Base-by-base conservation (phyloP, 2,797 vertebrate genomes). In the Lepidocolaptes lacrymiger region DNA sequence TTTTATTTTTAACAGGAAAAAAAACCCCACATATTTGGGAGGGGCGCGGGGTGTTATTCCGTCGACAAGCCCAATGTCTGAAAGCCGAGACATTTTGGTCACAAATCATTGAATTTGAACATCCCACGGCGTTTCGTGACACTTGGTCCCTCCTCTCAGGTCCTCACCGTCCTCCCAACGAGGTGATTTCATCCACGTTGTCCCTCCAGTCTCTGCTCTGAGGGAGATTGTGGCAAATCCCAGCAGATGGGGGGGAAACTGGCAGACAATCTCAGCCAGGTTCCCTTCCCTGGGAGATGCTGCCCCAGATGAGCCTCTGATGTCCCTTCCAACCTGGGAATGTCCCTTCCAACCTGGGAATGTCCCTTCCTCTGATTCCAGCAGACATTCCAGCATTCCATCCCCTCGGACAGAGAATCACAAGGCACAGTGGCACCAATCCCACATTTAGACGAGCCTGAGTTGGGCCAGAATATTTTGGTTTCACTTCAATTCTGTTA, bases 141-240 rank as follows among this genome's bases (percentile, higher is more conserved):
- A 64, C 39, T 13, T 0, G 3, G 30, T 48, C 2, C 0, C 9
- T 88, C 52, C 36, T 73, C 46, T 43, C 20, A n/a, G n/a, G 1
- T 52, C 3, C 7, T 61, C 0, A 0, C 72, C 76, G 78, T 68
- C 18, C 26, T 82, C 1, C 0, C 54, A 4, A 51, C 46, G 37
- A 54, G 6, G 6, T 0, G 0, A 3, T 55, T 78, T 0, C 0
- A 4, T 41, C 64, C 34, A n/a, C 0, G 10, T 18, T 52, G 51
- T 30, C 27, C 51, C 27, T 52, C 51, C 51, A 14, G 11, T 30
- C 51, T 52, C 51, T 30, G 9, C 27, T 28, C 51, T 18, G 15
- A 3, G 17, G 2, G 14, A 62, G 2, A 5, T 56, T 2, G n/a
- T 5, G 37, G 28, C 4, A 63, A 59, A 58, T 19, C 1, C 2